Evolutionary conservation across 23 tunicate species (phyloP).

Genomic region (Ascidia mentula): DNA sequence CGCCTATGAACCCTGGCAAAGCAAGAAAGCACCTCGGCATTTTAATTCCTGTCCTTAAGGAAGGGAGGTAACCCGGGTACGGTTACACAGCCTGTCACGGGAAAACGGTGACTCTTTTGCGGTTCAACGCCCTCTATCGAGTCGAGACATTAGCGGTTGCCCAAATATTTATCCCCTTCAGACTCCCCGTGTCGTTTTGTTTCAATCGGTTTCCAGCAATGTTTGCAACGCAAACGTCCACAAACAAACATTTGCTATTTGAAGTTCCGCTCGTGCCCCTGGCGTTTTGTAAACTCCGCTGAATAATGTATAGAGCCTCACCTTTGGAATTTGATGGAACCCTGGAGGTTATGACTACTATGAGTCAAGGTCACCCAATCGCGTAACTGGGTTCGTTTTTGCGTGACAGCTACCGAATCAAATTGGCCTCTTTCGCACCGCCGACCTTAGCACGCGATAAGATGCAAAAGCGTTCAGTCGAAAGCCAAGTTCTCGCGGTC

Average conservation of each 20-base stretch:
- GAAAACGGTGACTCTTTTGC: slow-evolving; percentile 6
- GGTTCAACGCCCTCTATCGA: neutral
- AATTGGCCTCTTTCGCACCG: neutral
- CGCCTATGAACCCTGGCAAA: neutral
- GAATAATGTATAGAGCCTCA: too few species aligned
- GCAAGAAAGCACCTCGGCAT: slow-evolving; percentile 4
- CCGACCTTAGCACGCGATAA: neutral
- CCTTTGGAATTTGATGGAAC: too few species aligned
- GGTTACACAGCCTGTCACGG: slow-evolving; percentile 1
- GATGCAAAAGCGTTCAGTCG: neutral
- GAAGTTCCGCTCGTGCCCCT: too few species aligned
- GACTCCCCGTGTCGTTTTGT: neutral
- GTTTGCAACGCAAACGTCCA: slow-evolving; percentile 2
- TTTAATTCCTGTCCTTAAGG: neutral
- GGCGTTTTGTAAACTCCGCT: too few species aligned
- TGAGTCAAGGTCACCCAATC: neutral
- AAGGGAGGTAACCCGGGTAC: neutral
- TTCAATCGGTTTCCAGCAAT: neutral
- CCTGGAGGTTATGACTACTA: neutral
- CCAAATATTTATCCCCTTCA: neutral
- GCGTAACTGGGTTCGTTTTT: slow-evolving; percentile 4
- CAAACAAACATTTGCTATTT: neutral
- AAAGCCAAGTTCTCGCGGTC: neutral
- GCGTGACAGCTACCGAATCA: neutral
- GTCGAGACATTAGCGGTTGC: neutral